phyloP scores from a whole-genome alignment of 2,888 invertebrate species.

The Hanleya hanleyi region DNA sequence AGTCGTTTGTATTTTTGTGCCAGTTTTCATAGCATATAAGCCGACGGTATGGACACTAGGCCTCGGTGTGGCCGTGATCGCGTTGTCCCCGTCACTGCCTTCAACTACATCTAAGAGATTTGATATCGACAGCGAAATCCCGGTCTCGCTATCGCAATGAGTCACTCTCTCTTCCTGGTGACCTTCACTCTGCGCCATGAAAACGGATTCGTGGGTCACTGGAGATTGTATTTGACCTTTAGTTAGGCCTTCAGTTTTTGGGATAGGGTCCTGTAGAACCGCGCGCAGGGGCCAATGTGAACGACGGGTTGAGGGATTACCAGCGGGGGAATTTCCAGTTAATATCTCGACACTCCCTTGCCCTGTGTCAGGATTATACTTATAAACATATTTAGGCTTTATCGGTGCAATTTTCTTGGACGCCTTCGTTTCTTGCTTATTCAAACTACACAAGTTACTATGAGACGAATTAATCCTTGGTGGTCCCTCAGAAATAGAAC shows the following conservation, averaged over 20 bases:
- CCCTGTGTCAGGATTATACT: neutral
- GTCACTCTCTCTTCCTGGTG: neutral
- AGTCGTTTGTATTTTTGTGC: neutral
- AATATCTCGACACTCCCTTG: slow-evolving; percentile 3
- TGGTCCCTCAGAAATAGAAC: neutral
- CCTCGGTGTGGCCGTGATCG: neutral
- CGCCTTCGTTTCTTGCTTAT: neutral
- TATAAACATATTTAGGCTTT: slow-evolving; percentile 6
- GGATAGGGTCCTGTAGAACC: neutral
- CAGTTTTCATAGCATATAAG: neutral
- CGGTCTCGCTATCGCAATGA: neutral
- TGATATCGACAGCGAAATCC: neutral
- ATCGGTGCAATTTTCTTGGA: neutral
- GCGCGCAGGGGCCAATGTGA: neutral
- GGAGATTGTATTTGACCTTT: neutral
- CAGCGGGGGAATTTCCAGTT: neutral
- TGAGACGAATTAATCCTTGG: neutral
- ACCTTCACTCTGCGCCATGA: neutral
- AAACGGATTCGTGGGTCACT: neutral
- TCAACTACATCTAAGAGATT: neutral
- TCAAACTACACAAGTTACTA: neutral
- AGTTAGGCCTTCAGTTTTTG: neutral
- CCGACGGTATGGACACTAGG: neutral
- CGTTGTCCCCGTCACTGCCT: neutral
- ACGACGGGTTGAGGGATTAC: neutral